These are phyloP conservation scores for Augiades crinisus DNA, from an alignment of 2,888 invertebrate species.

Conservation along the genomic window DNA sequence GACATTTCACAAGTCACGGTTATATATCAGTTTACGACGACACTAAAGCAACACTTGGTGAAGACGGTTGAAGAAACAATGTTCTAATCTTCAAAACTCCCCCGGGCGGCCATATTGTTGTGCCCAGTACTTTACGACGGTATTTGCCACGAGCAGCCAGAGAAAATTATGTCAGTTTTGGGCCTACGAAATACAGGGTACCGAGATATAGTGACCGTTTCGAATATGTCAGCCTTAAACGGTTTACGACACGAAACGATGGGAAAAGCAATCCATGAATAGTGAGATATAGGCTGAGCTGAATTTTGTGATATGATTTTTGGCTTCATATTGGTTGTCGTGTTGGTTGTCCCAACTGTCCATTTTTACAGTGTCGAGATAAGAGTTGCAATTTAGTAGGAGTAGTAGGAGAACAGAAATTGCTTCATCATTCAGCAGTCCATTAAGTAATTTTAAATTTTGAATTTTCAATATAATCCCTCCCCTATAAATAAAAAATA, in stretches of 20 bases:
- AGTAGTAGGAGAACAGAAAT: too few species aligned
- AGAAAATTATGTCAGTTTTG: constrained; percentile 9
- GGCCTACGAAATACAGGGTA: neutral
- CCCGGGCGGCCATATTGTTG: constrained; percentile 14
- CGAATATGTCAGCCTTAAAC: constrained; percentile 5
- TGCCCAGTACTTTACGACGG: constrained; percentile 8
- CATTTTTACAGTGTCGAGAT: too few species aligned
- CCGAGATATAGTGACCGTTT: neutral
- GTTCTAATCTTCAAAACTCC: constrained; percentile 14
- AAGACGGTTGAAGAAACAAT: neutral
- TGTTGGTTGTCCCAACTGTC: too few species aligned
- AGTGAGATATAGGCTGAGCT: neutral
- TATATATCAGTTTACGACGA: neutral
- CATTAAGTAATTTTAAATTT: too few species aligned
- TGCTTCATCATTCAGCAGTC: too few species aligned
- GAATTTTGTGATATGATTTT: too few species aligned
- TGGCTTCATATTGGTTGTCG: too few species aligned
- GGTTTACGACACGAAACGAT: constrained; percentile 2
- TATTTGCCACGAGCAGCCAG: constrained; percentile 4
- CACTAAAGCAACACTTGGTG: neutral
- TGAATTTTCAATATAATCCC: too few species aligned
- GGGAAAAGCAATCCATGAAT: neutral
- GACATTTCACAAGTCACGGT: neutral
- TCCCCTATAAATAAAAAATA: too few species aligned
- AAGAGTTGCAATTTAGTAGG: too few species aligned